phyloP scores from a whole-genome alignment of 2,888 invertebrate species.

The Caenorhabditis sp. region DNA sequence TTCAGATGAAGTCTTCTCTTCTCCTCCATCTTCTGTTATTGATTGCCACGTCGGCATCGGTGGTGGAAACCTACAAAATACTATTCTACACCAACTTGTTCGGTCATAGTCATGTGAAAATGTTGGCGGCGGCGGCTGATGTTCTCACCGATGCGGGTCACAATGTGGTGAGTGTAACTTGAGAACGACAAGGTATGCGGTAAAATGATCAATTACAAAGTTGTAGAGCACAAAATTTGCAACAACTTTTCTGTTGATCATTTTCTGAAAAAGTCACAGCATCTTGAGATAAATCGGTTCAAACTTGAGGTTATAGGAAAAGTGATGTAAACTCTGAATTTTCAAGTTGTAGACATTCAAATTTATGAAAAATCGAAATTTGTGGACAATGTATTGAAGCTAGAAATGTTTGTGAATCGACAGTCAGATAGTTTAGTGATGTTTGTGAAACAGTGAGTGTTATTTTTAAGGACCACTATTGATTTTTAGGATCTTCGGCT shows the following conservation, averaged over 20 bases:
- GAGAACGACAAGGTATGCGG: not conserved
- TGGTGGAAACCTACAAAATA: slow-evolving; percentile 34
- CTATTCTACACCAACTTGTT: slow-evolving; percentile 38
- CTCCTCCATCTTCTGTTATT: not conserved
- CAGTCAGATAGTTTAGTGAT: no score
- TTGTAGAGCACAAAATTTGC: no score
- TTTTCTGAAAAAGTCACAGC: not conserved
- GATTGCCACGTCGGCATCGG: not conserved
- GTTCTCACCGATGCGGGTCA: slow-evolving; percentile 35
- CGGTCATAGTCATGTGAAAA: slow-evolving; percentile 47
- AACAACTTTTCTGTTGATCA: no score
- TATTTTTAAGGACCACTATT: not conserved
- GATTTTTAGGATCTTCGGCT: not conserved
- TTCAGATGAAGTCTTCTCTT: slow-evolving; percentile 29
- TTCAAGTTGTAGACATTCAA: no score
- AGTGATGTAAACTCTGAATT: no score
- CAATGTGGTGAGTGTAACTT: slow-evolving; percentile 39
- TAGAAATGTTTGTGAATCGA: no score
- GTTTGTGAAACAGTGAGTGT: no score
- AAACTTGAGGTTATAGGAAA: no score
- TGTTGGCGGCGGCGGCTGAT: slow-evolving; percentile 30
- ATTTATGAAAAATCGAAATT: no score
- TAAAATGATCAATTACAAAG: no score
- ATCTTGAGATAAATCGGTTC: no score
- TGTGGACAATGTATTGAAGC: no score